Percentiles rank a stretch among this genome's conserved stretches.
Conservation (phyloP, 2,888 invertebrate species). For the Idaea biselata region DNA sequence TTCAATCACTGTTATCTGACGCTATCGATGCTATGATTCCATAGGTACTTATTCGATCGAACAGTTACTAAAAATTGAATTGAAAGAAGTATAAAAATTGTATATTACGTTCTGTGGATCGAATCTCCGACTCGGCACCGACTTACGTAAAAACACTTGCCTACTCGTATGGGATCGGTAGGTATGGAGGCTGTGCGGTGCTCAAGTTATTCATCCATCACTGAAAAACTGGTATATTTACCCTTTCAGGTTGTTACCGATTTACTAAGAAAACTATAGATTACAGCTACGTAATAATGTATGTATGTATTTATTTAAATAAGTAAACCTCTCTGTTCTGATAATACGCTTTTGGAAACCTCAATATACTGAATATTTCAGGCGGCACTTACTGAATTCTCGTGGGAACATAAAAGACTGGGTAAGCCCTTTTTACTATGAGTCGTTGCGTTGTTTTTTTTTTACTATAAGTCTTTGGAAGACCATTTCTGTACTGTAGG, state of each 20-base stretch:
- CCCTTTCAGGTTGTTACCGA: too few species aligned
- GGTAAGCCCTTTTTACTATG: constrained; percentile 39
- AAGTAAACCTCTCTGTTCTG: constrained; percentile 26
- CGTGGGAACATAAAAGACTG: constrained; percentile 44
- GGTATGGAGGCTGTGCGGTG: too few species aligned
- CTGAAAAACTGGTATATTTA: too few species aligned
- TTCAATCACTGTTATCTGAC: background rate
- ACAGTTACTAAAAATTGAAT: background rate
- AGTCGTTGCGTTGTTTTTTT: constrained; percentile 15
- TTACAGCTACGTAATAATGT: background rate
- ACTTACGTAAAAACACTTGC: too few species aligned
- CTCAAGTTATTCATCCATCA: too few species aligned
- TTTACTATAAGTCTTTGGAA: constrained; percentile 35
- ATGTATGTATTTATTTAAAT: constrained; percentile 26
- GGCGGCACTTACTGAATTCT: constrained; percentile 40
- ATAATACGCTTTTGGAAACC: constrained; percentile 40
- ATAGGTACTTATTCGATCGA: background rate
- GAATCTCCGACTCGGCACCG: too few species aligned
- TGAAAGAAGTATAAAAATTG: too few species aligned
- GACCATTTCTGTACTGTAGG: constrained; percentile 40
- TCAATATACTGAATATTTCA: constrained; percentile 47
- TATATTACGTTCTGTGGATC: too few species aligned
- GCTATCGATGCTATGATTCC: background rate
- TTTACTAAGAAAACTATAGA: background rate
- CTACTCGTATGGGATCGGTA: too few species aligned